These are phyloP conservation scores for Psammodynastes pulverulentus DNA, from an alignment of 2,113 vertebrate genomes.

Conservation along the genomic window DNA sequence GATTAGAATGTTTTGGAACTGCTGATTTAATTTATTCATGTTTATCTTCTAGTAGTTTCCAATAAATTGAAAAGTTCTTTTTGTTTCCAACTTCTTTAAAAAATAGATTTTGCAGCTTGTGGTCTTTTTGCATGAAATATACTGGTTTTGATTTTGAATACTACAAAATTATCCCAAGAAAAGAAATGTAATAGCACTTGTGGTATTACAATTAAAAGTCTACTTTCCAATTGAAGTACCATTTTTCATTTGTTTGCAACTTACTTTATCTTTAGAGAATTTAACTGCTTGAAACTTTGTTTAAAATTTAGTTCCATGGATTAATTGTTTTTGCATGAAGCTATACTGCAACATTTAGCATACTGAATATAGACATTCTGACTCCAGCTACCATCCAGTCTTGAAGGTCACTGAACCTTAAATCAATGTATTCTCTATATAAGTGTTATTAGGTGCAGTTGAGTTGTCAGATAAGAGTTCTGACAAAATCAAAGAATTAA, in stretches of 20 bases:
- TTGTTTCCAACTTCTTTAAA: constrained; percentile 23
- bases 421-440: not conserved
- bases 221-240: not conserved
- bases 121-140: not conserved
- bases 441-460: not conserved
- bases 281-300: constrained; percentile 44
- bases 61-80: constrained; percentile 44
- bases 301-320: constrained; percentile 21
- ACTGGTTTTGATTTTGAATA: not conserved
- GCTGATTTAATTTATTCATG: not conserved
- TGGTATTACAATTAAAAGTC: constrained; percentile 12
- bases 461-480: not conserved
- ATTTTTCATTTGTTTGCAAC: not conserved
- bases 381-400: not conserved
- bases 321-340: not conserved
- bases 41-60: not conserved
- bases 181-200: constrained; percentile 29
- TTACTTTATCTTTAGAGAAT: not conserved
- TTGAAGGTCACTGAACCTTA: not conserved
- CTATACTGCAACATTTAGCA: not conserved
- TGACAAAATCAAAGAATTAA: not conserved
- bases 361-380: not conserved
- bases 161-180: constrained; percentile 6
- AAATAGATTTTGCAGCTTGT: not conserved
- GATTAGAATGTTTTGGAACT: not conserved